Evolutionary conservation across 2,113 vertebrate genomes (phyloP).

Genomic region (Brienomyrus longianalis): DNA sequence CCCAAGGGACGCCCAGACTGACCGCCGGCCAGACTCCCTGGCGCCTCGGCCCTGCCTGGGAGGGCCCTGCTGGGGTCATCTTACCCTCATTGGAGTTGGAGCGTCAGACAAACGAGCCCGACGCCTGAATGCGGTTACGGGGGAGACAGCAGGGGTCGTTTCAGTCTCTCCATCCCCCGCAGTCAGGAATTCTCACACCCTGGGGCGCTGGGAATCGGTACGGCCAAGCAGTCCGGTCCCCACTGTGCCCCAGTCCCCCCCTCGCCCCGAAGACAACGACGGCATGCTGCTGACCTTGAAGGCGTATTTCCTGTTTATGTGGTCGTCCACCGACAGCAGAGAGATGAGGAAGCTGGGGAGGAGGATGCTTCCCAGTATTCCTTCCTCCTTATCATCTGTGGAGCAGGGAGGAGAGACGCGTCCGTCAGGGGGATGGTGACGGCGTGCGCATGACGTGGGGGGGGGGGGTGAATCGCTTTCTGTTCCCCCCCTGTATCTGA

Average conservation of each 20-base stretch:
- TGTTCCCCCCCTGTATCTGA: neutral
- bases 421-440: constrained; percentile 14
- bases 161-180: neutral
- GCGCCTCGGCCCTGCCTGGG: neutral
- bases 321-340: constrained; percentile 84
- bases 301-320: constrained; percentile 88
- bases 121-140: neutral
- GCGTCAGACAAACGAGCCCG: too few relatives aligned
- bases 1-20: neutral
- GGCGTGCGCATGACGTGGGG: neutral
- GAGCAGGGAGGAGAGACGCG: neutral
- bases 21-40: constrained; percentile 1
- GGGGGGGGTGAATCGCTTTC: neutral
- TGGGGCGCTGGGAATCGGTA: neutral
- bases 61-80: too few relatives aligned
- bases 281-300: constrained; percentile 79
- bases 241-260: too few relatives aligned
- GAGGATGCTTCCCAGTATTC: constrained; percentile 90
- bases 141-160: too few relatives aligned
- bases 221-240: neutral
- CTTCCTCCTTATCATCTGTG: constrained; percentile 97
- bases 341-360: constrained; percentile 89
- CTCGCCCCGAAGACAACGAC: too few relatives aligned
- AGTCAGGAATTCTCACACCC: neutral
- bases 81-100: neutral